Evolutionary conservation across 2,888 invertebrate genomes (phyloP).

Genomic region (Salticus scenicus): DNA sequence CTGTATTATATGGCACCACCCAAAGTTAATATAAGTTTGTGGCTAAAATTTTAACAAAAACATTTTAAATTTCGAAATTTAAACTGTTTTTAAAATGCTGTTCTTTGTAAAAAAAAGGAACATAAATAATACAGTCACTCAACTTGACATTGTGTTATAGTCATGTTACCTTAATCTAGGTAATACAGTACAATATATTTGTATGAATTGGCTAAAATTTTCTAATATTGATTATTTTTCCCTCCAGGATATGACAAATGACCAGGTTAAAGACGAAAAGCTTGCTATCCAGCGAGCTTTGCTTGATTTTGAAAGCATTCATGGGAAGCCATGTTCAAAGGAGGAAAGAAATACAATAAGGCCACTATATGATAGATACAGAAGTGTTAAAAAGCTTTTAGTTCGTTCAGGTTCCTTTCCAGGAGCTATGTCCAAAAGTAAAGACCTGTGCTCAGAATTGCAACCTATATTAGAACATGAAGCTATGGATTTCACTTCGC

Average conservation of each 20-base stretch:
- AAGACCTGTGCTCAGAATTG: slow-evolving; percentile 83
- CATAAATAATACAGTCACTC: too few species aligned
- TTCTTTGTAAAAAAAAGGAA: too few species aligned
- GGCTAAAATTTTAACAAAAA: too few species aligned
- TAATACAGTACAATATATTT: too few species aligned
- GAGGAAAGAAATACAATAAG: slow-evolving; percentile 90
- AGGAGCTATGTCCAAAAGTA: slow-evolving; percentile 78
- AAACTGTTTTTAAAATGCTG: too few species aligned
- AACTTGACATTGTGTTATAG: too few species aligned
- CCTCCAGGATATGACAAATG: slow-evolving; percentile 81
- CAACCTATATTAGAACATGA: slow-evolving; percentile 95
- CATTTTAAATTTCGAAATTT: too few species aligned
- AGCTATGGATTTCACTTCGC: slow-evolving; percentile 85
- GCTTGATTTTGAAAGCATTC: slow-evolving; percentile 89
- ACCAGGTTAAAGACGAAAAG: slow-evolving; percentile 92
- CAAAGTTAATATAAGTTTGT: too few species aligned
- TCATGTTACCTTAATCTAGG: too few species aligned
- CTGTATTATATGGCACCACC: too few species aligned
- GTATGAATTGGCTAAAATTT: too few species aligned
- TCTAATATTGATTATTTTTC: not conserved
- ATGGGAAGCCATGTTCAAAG: slow-evolving; percentile 89
- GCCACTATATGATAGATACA: slow-evolving; percentile 92
- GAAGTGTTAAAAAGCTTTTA: slow-evolving; percentile 87
- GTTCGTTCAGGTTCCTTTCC: slow-evolving; percentile 79
- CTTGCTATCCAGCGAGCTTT: slow-evolving; percentile 91